These are phyloP conservation scores for Ammospiza nelsoni DNA, from an alignment of 2,113 vertebrate genomes.

Conservation along the genomic window DNA sequence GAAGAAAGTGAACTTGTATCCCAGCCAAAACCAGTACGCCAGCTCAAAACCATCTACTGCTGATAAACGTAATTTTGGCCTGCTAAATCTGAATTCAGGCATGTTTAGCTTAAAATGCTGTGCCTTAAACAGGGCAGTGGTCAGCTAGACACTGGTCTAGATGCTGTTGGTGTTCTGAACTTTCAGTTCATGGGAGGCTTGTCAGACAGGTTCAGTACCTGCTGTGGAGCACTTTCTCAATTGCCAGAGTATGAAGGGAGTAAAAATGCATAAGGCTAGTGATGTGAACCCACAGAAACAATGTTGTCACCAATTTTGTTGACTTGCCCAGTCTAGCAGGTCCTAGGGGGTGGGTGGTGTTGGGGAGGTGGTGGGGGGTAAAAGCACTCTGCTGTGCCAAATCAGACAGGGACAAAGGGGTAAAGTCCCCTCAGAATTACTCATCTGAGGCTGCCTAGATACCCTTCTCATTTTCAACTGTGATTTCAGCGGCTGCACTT, in stretches of 20 bases:
- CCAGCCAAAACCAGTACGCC: neutral
- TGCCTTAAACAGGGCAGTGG: neutral
- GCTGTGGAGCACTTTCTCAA: neutral
- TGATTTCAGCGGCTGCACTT: neutral
- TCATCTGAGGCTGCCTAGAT: neutral
- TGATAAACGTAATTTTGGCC: neutral
- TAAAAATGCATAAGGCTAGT: neutral
- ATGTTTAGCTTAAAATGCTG: neutral
- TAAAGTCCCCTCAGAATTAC: neutral
- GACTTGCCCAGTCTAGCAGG: neutral
- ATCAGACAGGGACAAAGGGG: neutral
- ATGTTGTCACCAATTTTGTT: neutral
- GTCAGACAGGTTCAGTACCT: neutral
- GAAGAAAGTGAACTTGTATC: neutral
- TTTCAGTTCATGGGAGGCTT: neutral
- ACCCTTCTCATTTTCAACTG: neutral
- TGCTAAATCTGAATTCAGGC: neutral
- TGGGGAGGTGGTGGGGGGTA: fast-evolving
- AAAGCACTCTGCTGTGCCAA: neutral
- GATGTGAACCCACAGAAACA: neutral
- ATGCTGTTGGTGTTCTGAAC: neutral
- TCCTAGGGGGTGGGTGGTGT: too few species aligned
- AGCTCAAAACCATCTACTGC: neutral
- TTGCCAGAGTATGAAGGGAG: neutral
- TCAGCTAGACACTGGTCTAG: neutral